Evolutionary conservation across 2,113 vertebrate genomes (phyloP).

Genomic region (Proteles cristata): DNA sequence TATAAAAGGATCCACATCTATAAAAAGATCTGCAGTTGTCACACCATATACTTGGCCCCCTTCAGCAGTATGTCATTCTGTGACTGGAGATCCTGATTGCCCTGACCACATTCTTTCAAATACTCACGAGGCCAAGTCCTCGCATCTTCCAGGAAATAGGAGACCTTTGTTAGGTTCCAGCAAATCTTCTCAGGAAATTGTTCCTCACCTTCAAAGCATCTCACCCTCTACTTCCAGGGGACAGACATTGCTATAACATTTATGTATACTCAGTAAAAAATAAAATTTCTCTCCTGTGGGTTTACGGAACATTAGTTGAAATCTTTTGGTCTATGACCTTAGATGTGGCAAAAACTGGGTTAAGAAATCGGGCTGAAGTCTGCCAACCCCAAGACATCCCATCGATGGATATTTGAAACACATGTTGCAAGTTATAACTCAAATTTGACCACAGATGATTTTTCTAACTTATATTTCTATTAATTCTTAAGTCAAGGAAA

Average conservation of each 20-base stretch:
- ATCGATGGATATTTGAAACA: conserved; percentile 2
- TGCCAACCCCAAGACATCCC: background rate
- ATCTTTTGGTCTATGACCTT: background rate
- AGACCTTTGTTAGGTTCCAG: background rate
- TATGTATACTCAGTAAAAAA: background rate
- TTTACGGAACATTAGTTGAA: background rate
- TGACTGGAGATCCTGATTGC: background rate
- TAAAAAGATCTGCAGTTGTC: conserved; percentile 52
- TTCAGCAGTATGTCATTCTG: background rate
- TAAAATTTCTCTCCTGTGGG: background rate
- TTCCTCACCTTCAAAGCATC: background rate
- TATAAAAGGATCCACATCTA: conserved; percentile 53
- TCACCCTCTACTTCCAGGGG: background rate
- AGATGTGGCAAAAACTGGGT: background rate
- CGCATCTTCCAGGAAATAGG: background rate
- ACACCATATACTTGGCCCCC: background rate
- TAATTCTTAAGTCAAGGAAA: background rate
- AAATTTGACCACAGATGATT: background rate
- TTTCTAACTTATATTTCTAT: background rate
- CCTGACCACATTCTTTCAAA: background rate
- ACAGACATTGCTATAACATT: background rate
- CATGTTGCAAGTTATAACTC: conserved; percentile 19
- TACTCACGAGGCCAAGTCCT: background rate
- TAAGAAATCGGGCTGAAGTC: conserved; percentile 29
- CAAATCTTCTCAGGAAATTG: conserved; percentile 31